A percentile compares a stretch with the other conserved stretches of the same genome.
phyloP scores from a whole-genome alignment of 1,140 invertebrate species.

The Drosophila tani region DNA sequence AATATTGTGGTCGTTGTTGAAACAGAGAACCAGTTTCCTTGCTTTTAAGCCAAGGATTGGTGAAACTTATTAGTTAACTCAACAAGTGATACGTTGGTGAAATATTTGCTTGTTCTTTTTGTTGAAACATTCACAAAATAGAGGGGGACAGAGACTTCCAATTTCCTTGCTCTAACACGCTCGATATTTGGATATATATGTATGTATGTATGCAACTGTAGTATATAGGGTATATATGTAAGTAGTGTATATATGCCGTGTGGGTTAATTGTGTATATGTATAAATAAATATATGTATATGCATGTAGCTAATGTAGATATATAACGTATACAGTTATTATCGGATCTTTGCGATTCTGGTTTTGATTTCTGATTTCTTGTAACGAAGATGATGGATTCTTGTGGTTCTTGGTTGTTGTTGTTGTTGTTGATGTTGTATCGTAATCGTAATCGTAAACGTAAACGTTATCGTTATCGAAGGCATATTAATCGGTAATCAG shows the following conservation, averaged over 20 bases:
- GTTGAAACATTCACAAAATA: background rate
- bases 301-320: conserved; percentile 39
- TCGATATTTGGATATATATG: conserved; percentile 13
- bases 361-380: conserved; percentile 38
- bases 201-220: conserved; percentile 32
- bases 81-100: too few species aligned
- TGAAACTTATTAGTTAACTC: too few species aligned
- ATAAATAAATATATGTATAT: conserved; percentile 50
- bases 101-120: too few species aligned
- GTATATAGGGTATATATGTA: conserved; percentile 36
- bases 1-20: background rate
- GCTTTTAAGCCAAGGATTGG: too few species aligned
- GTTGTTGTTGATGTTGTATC: conserved; percentile 16
- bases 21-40: background rate
- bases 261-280: conserved; percentile 57
- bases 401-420: conserved; percentile 51
- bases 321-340: conserved; percentile 60
- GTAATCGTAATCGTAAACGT: conserved; percentile 31
- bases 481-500: conserved; percentile 74
- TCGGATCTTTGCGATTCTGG: conserved; percentile 25
- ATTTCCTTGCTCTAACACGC: conserved; percentile 22
- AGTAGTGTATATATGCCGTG: conserved; percentile 38
- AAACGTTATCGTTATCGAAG: conserved; percentile 68
- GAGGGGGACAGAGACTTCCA: background rate
- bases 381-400: conserved; percentile 51